phyloP scores from a whole-genome alignment of 2,797 vertebrate species.

The Spinus olivaceus region DNA sequence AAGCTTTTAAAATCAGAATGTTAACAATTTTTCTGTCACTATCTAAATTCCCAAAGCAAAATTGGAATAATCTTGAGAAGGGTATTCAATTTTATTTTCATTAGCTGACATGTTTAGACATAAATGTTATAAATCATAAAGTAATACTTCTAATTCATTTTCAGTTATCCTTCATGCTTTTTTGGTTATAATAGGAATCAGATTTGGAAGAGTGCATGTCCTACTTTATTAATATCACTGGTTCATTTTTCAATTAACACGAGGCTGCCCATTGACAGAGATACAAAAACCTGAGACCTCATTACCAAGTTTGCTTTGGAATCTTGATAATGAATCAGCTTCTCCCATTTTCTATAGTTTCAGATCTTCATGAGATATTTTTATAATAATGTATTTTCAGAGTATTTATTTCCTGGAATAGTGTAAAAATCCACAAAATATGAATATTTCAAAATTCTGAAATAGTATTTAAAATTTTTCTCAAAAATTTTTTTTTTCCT shows the following conservation, averaged over 20 bases:
- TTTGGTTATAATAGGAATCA: not conserved
- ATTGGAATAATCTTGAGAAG: not conserved
- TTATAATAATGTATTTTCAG: not conserved
- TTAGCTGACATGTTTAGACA: not conserved
- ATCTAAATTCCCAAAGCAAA: not conserved
- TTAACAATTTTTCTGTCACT: not conserved
- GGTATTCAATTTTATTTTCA: not conserved
- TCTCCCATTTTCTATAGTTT: not conserved
- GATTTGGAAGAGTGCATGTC: not conserved
- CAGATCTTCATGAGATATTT: not conserved
- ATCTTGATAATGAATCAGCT: not conserved
- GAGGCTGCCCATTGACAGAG: not conserved
- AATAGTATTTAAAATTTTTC: not conserved
- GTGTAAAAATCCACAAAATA: not conserved
- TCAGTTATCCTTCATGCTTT: not conserved
- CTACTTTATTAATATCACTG: not conserved
- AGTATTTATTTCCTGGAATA: not conserved
- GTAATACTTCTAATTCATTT: not conserved
- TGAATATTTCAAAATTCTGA: not conserved
- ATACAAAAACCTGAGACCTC: not conserved
- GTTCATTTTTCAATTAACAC: not conserved
- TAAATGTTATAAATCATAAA: not conserved
- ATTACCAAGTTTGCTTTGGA: not conserved
- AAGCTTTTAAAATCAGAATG: not conserved
- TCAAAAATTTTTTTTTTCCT: not conserved